Evolutionary conservation across 30 jellyfish, hydroid and myxozoan genomes (phyloP), one percentile per base, ranked within the genome.

Genomic region (Aurelia sp.): DNA sequence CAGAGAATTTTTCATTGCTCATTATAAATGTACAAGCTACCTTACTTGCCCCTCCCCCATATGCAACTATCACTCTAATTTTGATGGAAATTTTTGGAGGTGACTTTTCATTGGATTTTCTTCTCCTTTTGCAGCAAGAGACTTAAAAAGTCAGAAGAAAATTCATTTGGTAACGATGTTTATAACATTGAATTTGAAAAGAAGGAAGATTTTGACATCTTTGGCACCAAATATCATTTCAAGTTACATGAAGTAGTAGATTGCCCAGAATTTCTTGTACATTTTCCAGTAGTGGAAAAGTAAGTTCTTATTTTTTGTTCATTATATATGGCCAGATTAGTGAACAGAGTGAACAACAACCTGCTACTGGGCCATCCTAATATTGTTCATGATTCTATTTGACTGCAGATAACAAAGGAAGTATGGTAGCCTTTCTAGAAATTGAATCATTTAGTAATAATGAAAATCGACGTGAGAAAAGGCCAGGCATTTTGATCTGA

Each of bases 221-320:
- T 96, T 89, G 99, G 99, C 41, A 63, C 92, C 44, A 92, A 91
- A 78, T 96, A 96, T 72, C 92, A 84, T 88, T 96, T 96, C 93
- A 88, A 91, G 37, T 83, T 96, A 20, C 96, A 90, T 18, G 98
- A 93, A 35, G 98, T 96, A 55, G 99, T 96, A n/a, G 97, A 91
- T 76, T 96, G 98, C 71, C 98, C 98, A 63, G 99, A 96, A 74
- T 96, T 96, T 69, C 59, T 96, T 60, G 98, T 96, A 12, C 79
- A 96, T 76, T 84, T 96, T 73, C 98, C 98, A 60, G 64, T 90
- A 2, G 80, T 96, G 1, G 98, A 92, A 74, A 89, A 92, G 99
- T 96, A 86, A 82, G 96, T 82, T 6, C 27, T 23, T 31, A 6
- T 3, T 41, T 12, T 3, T 20, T 41, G 22, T 4, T 20, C 18